Percentiles rank a stretch among this genome's conserved stretches.
Conservation (phyloP, 2,113 vertebrate species). For the Rhagologus leucostigma region DNA sequence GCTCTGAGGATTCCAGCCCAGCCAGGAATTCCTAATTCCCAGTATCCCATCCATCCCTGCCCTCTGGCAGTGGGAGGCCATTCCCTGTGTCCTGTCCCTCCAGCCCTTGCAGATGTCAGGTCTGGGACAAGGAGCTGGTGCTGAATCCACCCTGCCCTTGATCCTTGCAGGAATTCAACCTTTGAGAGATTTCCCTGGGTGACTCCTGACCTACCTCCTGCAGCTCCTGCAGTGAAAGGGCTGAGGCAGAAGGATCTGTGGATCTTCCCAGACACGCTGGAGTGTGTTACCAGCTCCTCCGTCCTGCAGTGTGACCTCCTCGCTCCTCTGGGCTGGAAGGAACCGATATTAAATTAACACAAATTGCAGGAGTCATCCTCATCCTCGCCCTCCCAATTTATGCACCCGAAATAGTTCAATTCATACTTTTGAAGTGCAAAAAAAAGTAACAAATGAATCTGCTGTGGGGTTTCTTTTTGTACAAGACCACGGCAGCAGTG, state of each 20-base stretch:
- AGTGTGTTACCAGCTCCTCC: not conserved
- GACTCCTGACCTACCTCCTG: not conserved
- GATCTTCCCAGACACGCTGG: not conserved
- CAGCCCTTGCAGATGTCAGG: no score
- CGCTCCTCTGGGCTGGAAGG: not conserved
- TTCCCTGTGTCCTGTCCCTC: not conserved
- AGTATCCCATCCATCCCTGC: not conserved
- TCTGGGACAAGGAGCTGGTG: not conserved
- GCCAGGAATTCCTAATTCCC: not conserved
- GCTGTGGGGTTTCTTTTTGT: not conserved
- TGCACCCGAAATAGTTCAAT: not conserved
- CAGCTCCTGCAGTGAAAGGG: not conserved
- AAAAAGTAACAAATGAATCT: not conserved
- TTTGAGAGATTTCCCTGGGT: not conserved
- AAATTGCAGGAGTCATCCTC: not conserved
- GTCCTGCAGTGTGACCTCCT: not conserved
- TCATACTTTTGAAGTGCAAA: not conserved
- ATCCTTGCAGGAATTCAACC: not conserved
- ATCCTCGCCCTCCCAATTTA: not conserved
- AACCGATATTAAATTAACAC: not conserved
- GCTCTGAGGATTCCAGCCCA: not conserved
- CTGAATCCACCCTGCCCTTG: not conserved
- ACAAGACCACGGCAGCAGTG: not conserved
- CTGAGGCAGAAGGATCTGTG: not conserved
- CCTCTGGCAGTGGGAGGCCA: not conserved